phyloP scores from a whole-genome alignment of 2,888 invertebrate genomes.

The Pecten maximus region DNA sequence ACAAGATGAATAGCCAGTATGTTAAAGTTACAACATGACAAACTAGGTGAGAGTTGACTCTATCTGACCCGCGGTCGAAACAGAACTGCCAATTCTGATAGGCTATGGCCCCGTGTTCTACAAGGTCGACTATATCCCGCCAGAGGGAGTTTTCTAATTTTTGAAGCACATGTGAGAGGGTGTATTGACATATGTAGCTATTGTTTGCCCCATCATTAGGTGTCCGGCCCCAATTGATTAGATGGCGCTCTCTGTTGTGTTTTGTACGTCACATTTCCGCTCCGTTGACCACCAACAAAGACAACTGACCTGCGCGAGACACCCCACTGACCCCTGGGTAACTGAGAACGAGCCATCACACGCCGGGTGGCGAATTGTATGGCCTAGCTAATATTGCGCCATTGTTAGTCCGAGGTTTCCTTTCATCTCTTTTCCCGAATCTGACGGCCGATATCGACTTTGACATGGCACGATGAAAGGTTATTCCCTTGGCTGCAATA shows the following conservation, averaged over 20 bases:
- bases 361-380: conserved; percentile 11
- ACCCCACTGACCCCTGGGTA: conserved; percentile 17
- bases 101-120: not conserved
- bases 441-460: conserved; percentile 4
- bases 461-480: not conserved
- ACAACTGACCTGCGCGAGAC: not conserved
- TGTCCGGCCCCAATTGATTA: conserved; percentile 28
- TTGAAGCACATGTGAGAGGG: not conserved
- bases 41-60: not conserved
- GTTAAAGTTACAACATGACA: conserved; percentile 21
- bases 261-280: conserved; percentile 22
- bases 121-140: not conserved
- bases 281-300: not conserved
- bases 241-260: conserved; percentile 5
- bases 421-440: not conserved
- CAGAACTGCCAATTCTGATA: not conserved
- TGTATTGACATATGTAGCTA: conserved; percentile 27
- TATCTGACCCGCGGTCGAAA: not conserved
- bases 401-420: not conserved
- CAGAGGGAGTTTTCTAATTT: conserved; percentile 17
- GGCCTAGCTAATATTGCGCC: conserved; percentile 5
- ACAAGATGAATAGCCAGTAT: not conserved
- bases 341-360: not conserved
- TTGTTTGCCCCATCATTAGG: conserved; percentile 4
- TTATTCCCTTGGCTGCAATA: not conserved